phyloP scores from a whole-genome alignment of 1,140 invertebrate genomes.

The Metopolophium dirhodum region DNA sequence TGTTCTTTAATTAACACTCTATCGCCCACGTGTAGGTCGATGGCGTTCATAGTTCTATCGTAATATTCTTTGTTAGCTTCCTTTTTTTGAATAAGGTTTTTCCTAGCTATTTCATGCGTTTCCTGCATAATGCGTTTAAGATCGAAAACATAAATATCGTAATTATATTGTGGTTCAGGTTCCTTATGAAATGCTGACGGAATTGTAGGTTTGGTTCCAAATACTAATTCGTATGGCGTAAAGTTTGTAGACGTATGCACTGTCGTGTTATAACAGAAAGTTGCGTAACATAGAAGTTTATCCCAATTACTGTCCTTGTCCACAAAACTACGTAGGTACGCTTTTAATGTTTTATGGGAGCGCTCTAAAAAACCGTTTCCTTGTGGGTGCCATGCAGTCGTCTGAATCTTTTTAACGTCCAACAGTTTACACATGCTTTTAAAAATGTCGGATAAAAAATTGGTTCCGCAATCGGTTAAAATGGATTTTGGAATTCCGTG shows the following conservation, averaged over 20 bases:
- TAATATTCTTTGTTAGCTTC: not conserved
- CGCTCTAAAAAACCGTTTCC: not conserved
- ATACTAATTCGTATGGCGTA: not conserved
- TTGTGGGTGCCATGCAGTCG: not conserved
- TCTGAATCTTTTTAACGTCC: too few relatives aligned
- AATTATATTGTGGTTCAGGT: not conserved
- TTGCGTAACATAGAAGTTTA: too few relatives aligned
- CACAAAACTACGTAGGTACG: not conserved
- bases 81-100: not conserved
- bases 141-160: not conserved
- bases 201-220: not conserved
- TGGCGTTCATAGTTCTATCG: not conserved
- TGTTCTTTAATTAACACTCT: not conserved
- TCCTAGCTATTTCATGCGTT: not conserved
- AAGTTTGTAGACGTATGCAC: not conserved
- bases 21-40: not conserved
- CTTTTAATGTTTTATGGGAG: not conserved
- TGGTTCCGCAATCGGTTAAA: too few relatives aligned
- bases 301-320: not conserved
- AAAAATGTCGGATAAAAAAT: too few relatives aligned
- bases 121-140: not conserved
- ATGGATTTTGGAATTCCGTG: too few relatives aligned
- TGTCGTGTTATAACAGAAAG: not conserved
- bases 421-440: too few relatives aligned
- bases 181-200: not conserved